phyloP scores from a whole-genome alignment of 2,797 vertebrate species.

The Nyctibius grandis region DNA sequence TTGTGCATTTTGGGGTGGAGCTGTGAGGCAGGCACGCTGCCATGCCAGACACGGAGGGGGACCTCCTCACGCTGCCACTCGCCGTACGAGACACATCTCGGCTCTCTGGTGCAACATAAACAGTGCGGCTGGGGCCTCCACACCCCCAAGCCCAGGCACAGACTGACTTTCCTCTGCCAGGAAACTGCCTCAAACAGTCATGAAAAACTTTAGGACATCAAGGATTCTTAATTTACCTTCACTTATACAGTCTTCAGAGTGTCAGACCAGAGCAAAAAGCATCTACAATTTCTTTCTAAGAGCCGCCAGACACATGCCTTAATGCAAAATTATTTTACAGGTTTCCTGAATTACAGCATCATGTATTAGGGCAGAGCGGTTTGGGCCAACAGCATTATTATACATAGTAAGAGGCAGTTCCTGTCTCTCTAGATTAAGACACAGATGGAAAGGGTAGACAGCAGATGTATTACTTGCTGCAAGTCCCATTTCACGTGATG shows the following conservation, averaged over 20 bases:
- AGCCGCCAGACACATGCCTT: neutral
- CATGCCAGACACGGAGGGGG: neutral
- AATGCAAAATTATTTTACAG: neutral
- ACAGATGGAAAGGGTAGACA: neutral
- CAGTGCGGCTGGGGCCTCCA: neutral
- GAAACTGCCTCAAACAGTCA: neutral
- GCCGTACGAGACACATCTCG: accelerated
- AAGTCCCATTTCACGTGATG: neutral
- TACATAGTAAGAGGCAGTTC: neutral
- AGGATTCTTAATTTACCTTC: neutral
- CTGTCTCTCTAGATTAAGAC: neutral
- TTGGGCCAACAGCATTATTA: neutral
- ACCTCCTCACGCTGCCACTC: neutral
- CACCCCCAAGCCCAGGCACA: neutral
- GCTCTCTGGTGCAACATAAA: neutral
- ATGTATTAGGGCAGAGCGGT: neutral
- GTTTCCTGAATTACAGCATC: neutral
- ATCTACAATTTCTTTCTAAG: neutral
- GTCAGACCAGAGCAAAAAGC: neutral
- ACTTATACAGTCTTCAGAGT: neutral
- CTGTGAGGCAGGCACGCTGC: neutral
- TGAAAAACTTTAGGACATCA: neutral
- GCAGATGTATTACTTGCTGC: neutral
- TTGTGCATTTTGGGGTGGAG: neutral
- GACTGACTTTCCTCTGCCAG: neutral